These are phyloP conservation scores for Parnassius glacialis DNA, from an alignment of 2,888 invertebrate genomes.

Conservation along the genomic window DNA sequence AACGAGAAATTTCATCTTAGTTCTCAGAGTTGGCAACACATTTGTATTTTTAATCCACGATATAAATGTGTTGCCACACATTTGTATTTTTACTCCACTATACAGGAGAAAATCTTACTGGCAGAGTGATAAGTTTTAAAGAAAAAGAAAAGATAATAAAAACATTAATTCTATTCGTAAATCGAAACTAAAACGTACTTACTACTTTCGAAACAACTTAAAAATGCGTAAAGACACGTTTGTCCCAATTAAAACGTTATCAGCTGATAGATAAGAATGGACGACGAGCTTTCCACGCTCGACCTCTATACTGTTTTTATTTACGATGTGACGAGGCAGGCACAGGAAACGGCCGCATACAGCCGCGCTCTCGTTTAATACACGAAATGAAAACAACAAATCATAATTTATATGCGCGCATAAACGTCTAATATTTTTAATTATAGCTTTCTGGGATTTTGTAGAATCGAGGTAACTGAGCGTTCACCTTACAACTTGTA, in stretches of 20 bases:
- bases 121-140: too few relatives aligned
- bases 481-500: too few relatives aligned
- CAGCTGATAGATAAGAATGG: conserved; percentile 49
- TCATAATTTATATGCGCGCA: conserved; percentile 3
- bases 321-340: neutral
- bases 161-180: too few relatives aligned
- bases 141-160: too few relatives aligned
- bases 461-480: too few relatives aligned
- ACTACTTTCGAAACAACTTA: neutral
- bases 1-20: too few relatives aligned
- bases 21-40: too few relatives aligned
- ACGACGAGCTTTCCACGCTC: conserved; percentile 37
- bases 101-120: too few relatives aligned
- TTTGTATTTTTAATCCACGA: too few relatives aligned
- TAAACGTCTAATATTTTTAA: neutral
- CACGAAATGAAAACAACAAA: conserved; percentile 19
- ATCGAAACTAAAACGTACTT: neutral
- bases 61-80: too few relatives aligned
- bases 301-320: neutral
- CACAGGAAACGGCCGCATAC: conserved; percentile 1
- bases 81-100: too few relatives aligned
- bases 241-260: conserved; percentile 49
- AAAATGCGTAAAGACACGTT: conserved; percentile 19
- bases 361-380: neutral
- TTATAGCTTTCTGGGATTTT: neutral